Percentiles rank a stretch among this genome's conserved stretches.
phyloP scores from a whole-genome alignment of 2,797 vertebrate genomes.

The Odontamblyopus rebecca region DNA sequence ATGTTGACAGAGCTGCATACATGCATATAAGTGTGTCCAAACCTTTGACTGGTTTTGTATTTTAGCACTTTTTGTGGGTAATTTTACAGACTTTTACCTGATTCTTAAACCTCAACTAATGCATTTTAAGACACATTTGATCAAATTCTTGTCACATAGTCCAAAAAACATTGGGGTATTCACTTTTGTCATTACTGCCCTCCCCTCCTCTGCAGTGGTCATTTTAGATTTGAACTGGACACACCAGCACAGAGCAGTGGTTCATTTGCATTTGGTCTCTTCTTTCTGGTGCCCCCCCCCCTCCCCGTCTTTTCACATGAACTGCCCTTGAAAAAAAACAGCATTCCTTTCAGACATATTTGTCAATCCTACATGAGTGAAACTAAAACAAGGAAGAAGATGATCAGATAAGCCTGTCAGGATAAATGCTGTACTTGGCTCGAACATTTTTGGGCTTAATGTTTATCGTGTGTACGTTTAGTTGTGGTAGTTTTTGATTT shows the following conservation, averaged over 20 bases:
- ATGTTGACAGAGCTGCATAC: too few relatives aligned
- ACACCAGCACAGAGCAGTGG: constrained; percentile 60
- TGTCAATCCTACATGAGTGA: constrained; percentile 57
- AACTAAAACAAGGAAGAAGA: constrained; percentile 40
- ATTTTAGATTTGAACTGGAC: constrained; percentile 66
- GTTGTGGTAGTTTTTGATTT: too few relatives aligned
- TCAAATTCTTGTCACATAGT: too few relatives aligned
- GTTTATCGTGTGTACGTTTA: too few relatives aligned
- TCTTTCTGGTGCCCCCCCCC: constrained; percentile 16
- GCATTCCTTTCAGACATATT: constrained; percentile 51
- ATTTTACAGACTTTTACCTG: too few relatives aligned
- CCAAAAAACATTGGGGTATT: background rate
- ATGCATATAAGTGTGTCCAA: too few relatives aligned
- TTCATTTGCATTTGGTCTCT: constrained; percentile 64
- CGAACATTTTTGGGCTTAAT: too few relatives aligned
- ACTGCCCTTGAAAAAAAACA: constrained; percentile 63
- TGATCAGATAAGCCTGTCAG: constrained; percentile 73
- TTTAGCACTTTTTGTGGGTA: too few relatives aligned
- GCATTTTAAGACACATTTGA: too few relatives aligned
- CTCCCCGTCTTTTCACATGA: constrained; percentile 53
- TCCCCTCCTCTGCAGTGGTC: constrained; percentile 17
- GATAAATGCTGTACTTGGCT: too few relatives aligned
- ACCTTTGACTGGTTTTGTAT: too few relatives aligned
- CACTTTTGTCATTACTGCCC: background rate
- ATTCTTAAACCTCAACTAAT: too few relatives aligned